phyloP scores from a whole-genome alignment of 1,140 invertebrate species.

The Limonius californicus region DNA sequence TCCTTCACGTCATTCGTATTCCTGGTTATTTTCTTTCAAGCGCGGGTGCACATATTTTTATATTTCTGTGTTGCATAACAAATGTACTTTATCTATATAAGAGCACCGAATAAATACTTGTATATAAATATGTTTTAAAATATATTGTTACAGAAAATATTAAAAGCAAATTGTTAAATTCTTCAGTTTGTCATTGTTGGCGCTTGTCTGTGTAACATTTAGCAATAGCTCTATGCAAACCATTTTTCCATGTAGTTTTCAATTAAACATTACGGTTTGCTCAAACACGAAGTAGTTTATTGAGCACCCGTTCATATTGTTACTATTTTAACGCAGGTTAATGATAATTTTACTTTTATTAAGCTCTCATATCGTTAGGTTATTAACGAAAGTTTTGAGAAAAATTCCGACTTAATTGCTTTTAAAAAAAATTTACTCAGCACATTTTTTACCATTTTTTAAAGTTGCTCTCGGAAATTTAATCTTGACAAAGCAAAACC shows the following conservation, averaged over 20 bases:
- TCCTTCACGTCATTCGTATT: slow-evolving; percentile 1
- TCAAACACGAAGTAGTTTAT: background rate
- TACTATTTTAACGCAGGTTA: background rate
- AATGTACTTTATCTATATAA: slow-evolving; percentile 7
- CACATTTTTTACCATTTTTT: too few species aligned
- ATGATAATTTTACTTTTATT: too few species aligned
- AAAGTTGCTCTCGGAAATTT: too few species aligned
- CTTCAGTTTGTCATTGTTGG: background rate
- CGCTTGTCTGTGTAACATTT: background rate
- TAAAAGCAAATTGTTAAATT: slow-evolving; percentile 5
- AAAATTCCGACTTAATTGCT: too few species aligned
- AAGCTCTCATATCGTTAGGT: too few species aligned
- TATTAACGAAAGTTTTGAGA: too few species aligned
- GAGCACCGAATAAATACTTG: slow-evolving; percentile 3
- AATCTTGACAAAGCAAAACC: too few species aligned
- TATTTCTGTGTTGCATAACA: slow-evolving; percentile 10
- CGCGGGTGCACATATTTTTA: slow-evolving; percentile 13
- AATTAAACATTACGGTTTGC: background rate
- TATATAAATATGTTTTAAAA: slow-evolving; percentile 7
- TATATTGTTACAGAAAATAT: slow-evolving; percentile 3
- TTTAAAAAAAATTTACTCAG: too few species aligned
- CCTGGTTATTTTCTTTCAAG: background rate
- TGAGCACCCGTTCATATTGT: background rate
- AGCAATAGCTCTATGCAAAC: background rate
- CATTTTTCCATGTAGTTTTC: too few species aligned